A percentile compares a stretch with the other conserved stretches of the same genome.
phyloP scores from a whole-genome alignment of 1,140 invertebrate species.

The Doryteuthis pealeii region DNA sequence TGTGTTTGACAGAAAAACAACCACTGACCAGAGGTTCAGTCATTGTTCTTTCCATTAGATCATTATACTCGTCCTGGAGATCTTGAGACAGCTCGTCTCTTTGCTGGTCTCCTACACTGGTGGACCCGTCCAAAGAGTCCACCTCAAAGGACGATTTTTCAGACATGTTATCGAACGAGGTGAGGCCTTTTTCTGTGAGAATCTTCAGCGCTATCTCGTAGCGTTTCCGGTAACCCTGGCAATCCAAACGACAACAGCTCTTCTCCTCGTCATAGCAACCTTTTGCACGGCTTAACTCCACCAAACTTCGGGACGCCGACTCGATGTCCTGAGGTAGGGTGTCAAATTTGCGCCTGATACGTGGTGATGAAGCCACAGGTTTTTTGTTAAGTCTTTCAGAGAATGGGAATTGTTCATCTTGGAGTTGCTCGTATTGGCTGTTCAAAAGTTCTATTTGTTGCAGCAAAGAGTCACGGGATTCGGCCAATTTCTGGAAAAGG shows the following conservation, averaged over 20 bases:
- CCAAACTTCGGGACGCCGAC: not conserved
- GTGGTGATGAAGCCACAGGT: not conserved
- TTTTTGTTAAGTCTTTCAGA: not conserved
- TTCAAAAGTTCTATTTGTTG: constrained; percentile 38
- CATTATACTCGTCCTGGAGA: not conserved
- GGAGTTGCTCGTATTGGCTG: constrained; percentile 30
- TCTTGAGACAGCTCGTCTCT: not conserved
- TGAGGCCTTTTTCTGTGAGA: not conserved
- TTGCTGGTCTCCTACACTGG: not conserved
- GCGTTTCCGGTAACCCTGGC: not conserved
- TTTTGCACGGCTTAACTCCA: not conserved
- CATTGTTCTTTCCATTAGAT: not conserved
- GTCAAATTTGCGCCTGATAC: constrained; percentile 1
- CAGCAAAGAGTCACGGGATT: constrained; percentile 42
- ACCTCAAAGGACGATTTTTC: not conserved
- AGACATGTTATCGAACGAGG: not conserved
- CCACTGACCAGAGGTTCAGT: not conserved
- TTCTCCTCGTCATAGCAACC: not conserved
- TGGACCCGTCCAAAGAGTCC: not conserved
- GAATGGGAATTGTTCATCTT: constrained; percentile 26
- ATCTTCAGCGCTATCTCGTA: not conserved
- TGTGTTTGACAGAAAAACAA: not conserved
- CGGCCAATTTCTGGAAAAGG: constrained; percentile 44
- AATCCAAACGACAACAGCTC: not conserved
- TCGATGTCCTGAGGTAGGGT: constrained; percentile 10